phyloP scores from a whole-genome alignment of 2,888 invertebrate species.

The Heliconius ethilla region DNA sequence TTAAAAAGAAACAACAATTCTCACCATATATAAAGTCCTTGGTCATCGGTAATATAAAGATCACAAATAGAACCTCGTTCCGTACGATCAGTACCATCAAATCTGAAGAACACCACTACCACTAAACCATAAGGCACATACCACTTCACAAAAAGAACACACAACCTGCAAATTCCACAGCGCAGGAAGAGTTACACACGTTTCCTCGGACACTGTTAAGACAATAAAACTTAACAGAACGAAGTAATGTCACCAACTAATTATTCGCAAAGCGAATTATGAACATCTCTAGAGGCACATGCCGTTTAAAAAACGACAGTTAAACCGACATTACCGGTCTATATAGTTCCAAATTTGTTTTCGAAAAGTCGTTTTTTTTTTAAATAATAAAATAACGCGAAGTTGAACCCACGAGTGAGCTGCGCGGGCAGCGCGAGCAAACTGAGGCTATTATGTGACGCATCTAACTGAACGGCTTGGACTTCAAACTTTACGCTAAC shows the following conservation, averaged over 20 bases:
- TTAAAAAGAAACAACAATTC: constrained; percentile 46
- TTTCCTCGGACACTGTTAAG: constrained; percentile 76
- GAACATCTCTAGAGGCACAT: constrained; percentile 62
- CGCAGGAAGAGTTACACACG: constrained; percentile 72
- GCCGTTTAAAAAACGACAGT: constrained; percentile 70
- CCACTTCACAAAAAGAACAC: constrained; percentile 75
- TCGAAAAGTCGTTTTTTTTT: constrained; percentile 57
- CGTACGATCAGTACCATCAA: constrained; percentile 45
- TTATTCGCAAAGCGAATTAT: constrained; percentile 76
- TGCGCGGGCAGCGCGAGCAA: constrained; percentile 77
- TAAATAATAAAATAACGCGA: constrained; percentile 46
- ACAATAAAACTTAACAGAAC: constrained; percentile 68
- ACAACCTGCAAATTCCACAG: constrained; percentile 66
- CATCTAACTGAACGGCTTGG: constrained; percentile 66
- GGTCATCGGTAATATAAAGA: constrained; percentile 50
- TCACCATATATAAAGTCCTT: constrained; percentile 69
- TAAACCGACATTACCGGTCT: constrained; percentile 74
- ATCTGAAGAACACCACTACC: constrained; percentile 66
- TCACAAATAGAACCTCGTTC: constrained; percentile 68
- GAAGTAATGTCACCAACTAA: constrained; percentile 72
- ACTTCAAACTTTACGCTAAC: constrained; percentile 77
- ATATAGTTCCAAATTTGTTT: constrained; percentile 73
- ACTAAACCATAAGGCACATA: constrained; percentile 71
- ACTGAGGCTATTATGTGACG: constrained; percentile 73
- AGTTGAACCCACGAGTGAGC: constrained; percentile 70